phyloP scores from a whole-genome alignment of 1,140 invertebrate genomes.

The Tyrophagus putrescentiae region DNA sequence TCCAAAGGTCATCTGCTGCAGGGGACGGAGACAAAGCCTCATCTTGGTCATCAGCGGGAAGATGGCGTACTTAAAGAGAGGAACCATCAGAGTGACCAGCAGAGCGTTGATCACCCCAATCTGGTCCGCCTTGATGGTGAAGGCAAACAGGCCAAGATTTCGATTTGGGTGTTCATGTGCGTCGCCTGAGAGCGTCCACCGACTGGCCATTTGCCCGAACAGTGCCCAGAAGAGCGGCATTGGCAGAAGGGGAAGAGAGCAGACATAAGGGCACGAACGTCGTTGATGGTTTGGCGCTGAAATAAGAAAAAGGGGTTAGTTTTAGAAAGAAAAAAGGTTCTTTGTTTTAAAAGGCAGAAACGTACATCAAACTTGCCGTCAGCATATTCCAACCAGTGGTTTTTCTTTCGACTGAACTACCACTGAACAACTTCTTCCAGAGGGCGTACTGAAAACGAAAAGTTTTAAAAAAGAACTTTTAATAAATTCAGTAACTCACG shows the following conservation, averaged over 20 bases:
- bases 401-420: conserved; percentile 38
- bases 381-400: conserved; percentile 64
- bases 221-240: conserved; percentile 79
- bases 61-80: conserved; percentile 59
- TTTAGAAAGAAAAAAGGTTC: background rate
- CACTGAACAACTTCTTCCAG: conserved; percentile 8
- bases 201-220: conserved; percentile 70
- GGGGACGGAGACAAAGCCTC: conserved; percentile 43
- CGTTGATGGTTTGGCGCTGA: conserved; percentile 44
- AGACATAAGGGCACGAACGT: conserved; percentile 54
- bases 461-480: too few species aligned
- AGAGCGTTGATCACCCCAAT: conserved; percentile 71
- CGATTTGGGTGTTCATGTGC: conserved; percentile 64
- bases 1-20: conserved; percentile 69
- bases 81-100: conserved; percentile 67
- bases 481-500: conserved; percentile 54
- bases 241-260: conserved; percentile 59
- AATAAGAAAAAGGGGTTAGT: too few species aligned
- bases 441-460: conserved; percentile 43
- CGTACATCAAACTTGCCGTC: conserved; percentile 50
- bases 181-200: conserved; percentile 88
- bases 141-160: conserved; percentile 40
- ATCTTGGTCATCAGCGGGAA: conserved; percentile 43
- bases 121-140: conserved; percentile 81
- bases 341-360: background rate